Base-by-base conservation (phyloP, 2,888 invertebrate species). In the Caenorhabditis drosophilae region DNA sequence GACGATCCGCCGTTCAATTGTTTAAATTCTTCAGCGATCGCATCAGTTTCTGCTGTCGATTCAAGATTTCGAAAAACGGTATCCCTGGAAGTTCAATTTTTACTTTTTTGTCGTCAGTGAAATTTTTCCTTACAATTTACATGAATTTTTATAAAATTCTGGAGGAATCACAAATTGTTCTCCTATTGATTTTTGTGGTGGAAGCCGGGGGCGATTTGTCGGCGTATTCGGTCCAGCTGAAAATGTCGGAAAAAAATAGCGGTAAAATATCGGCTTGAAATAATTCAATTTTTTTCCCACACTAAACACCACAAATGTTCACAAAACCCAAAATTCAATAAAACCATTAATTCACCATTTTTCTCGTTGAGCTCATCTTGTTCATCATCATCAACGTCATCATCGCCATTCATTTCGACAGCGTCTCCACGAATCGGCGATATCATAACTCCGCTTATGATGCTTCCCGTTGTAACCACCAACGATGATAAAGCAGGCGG, bases 61-160 rank as follows among this genome's bases (percentile, higher is more conserved):
- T 73, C 69, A 11, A 76, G 63, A 34, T 52, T 67, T 6, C 66
- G 72, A 22, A 74, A 67, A 9, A 67, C 70, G 22, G 61, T 64
- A 61, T 80, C 80, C n/a, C n/a, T n/a, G n/a, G n/a, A n/a, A n/a
- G n/a, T n/a, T n/a, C n/a, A n/a, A n/a, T n/a, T n/a, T n/a, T n/a
- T n/a, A n/a, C n/a, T n/a, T n/a, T n/a, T n/a, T n/a, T n/a, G n/a
- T n/a, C n/a, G n/a, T n/a, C n/a, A n/a, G n/a, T n/a, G n/a, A n/a
- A n/a, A n/a, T n/a, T n/a, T n/a, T n/a, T n/a, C n/a, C n/a, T n/a
- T n/a, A n/a, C 74, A 80, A 49, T 73, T 80, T 74, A 60, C 81
- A 81, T 4, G 76, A 58, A n/a, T 70, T 70, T 40, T 76, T 76
- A 38, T 75, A 60, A 47, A 78, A 76, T 25, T 77, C 80, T 1